phyloP scores from a whole-genome alignment of 2,888 invertebrate genomes.

The Nemotelus nigrinus region DNA sequence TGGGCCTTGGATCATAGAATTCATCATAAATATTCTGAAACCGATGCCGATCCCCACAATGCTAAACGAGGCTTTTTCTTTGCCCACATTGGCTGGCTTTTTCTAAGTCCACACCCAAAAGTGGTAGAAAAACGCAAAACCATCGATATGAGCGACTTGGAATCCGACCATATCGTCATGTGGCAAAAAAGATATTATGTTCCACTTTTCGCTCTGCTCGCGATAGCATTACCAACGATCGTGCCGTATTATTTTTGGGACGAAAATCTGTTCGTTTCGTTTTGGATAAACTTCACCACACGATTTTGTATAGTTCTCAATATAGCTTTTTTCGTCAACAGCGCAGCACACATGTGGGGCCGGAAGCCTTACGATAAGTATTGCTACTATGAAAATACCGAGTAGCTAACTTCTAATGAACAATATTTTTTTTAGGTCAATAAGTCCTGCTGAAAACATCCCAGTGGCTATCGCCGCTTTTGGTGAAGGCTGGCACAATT shows the following conservation, averaged over 20 bases:
- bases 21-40: conserved; percentile 89
- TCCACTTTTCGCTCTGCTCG: conserved; percentile 76
- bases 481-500: conserved; percentile 88
- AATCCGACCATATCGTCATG: conserved; percentile 78
- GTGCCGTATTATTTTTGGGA: conserved; percentile 87
- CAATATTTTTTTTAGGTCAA: conserved; percentile 68
- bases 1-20: conserved; percentile 90
- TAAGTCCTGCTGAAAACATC: conserved; percentile 77
- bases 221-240: conserved; percentile 74
- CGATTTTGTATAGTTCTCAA: conserved; percentile 88
- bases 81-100: conserved; percentile 92
- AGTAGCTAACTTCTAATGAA: background rate
- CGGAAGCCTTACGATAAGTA: conserved; percentile 89
- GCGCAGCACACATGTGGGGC: conserved; percentile 94
- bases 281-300: conserved; percentile 84
- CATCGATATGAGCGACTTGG: conserved; percentile 77
- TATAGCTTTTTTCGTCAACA: conserved; percentile 94
- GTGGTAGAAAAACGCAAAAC: conserved; percentile 75
- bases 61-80: conserved; percentile 88
- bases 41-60: conserved; percentile 80
- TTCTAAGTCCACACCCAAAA: conserved; percentile 83
- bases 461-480: conserved; percentile 79
- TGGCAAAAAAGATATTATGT: conserved; percentile 81
- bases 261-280: conserved; percentile 80
- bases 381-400: conserved; percentile 54